phyloP scores from a whole-genome alignment of 2,113 vertebrate genomes.

The Tautogolabrus adspersus region DNA sequence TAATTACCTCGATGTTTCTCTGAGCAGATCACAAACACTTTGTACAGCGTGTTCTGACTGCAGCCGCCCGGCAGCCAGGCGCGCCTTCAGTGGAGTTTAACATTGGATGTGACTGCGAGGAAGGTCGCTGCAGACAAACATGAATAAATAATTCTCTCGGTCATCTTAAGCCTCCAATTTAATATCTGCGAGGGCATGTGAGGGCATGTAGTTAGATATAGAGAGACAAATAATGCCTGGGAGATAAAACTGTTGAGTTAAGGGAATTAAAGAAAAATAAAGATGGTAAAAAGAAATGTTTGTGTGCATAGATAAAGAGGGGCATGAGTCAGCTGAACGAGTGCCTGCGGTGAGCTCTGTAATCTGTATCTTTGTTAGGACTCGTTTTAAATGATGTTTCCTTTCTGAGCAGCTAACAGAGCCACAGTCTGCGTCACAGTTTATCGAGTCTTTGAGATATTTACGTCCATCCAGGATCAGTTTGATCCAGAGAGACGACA shows the following conservation, averaged over 20 bases:
- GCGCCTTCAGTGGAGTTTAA: slow-evolving; percentile 4
- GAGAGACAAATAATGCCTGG: not conserved
- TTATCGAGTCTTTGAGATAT: too few species aligned
- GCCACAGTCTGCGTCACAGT: not conserved
- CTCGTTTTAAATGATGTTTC: not conserved
- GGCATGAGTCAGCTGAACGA: too few species aligned
- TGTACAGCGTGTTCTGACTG: too few species aligned
- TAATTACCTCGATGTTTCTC: not conserved
- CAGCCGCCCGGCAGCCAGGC: not conserved
- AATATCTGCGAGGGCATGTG: not conserved
- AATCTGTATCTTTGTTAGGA: not conserved
- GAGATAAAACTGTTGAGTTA: not conserved
- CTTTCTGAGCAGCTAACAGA: not conserved
- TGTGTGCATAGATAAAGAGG: not conserved
- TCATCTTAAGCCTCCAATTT: not conserved
- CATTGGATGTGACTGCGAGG: slow-evolving; percentile 9
- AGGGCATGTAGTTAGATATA: not conserved
- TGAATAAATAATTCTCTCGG: not conserved
- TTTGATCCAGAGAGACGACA: not conserved
- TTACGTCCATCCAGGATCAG: not conserved
- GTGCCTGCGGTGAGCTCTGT: not conserved
- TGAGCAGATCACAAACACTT: not conserved
- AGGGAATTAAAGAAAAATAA: not conserved
- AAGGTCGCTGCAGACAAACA: slow-evolving; percentile 9
- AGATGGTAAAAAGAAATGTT: not conserved